Percentiles rank a stretch among this genome's conserved stretches.
Evolutionary conservation across 2,797 vertebrate species (phyloP).

Genomic region (Nyctalus aviator): DNA sequence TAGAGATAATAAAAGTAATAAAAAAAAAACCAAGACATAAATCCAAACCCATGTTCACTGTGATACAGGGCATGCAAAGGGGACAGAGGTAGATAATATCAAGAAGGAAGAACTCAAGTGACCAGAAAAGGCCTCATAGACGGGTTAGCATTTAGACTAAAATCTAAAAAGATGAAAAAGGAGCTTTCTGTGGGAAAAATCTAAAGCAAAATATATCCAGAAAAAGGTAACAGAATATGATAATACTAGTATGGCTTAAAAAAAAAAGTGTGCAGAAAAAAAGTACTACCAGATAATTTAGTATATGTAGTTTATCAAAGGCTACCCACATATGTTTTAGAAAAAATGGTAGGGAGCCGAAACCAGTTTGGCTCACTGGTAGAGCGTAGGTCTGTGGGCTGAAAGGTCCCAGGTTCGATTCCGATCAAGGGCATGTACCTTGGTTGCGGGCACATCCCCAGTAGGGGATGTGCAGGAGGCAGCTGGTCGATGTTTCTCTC

Average conservation of each 20-base stretch:
- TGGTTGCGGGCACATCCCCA: too few species aligned
- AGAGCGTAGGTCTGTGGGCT: too few species aligned
- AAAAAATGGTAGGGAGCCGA: neutral
- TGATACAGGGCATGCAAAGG: neutral
- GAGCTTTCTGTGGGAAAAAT: neutral
- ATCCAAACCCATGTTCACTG: neutral
- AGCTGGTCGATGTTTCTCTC: too few species aligned
- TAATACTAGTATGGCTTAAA: neutral
- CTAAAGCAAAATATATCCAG: neutral
- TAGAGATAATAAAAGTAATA: neutral
- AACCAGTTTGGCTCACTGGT: too few species aligned
- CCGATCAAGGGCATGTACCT: too few species aligned
- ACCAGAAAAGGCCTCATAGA: neutral
- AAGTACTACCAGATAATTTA: neutral
- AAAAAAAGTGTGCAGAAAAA: neutral
- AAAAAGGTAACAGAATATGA: neutral
- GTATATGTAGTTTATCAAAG: neutral
- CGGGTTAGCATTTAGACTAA: neutral
- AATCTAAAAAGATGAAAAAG: neutral
- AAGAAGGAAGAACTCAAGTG: neutral
- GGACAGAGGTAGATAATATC: neutral
- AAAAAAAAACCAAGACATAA: neutral
- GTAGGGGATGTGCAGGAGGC: too few species aligned
- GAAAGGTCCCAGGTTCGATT: too few species aligned
- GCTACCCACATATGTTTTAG: fast-evolving